Base-by-base conservation (phyloP, 2,888 invertebrate genomes). In the Xestia c-nigrum region DNA sequence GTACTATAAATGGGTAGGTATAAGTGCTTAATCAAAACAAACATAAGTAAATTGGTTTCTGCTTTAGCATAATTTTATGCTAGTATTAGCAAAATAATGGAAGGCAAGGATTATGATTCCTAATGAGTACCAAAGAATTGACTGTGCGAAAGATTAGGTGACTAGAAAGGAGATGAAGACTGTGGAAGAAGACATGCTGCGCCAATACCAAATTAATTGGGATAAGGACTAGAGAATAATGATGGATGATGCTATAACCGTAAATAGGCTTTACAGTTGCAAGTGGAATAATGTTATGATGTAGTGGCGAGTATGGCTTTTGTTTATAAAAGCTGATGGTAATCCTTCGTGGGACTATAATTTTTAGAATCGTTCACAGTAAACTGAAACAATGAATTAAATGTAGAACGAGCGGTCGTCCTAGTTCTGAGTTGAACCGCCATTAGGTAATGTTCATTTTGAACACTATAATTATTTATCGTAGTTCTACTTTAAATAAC, bases 1-100 rank as follows among this genome's bases (percentile, higher is more conserved):
- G 40, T 73, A 70, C 75, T 85, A 69, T 78, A 65, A 85, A 82
- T 78, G 74, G 70, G 43, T 64, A 63, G n/a, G 12, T 68, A n/a
- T n/a, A 72, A 19, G 52, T 74, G 72, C 70, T 71, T 78, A 75
- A 75, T 75, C 75, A 78, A 83, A 83, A 83, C 78, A 84, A 83
- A 83, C 63, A 75, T 69, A 69, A 52, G 24, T 52, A 55, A 59
- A 64, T 19, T 69, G 19, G 21, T 38, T 38, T 57, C 63, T 66
- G 47, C 21, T 69, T 7, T 5, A 46, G 52, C 19, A 31, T 64
- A 40, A 64, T 80, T 65, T 64, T 46, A 47, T 57, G 21, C 38
- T 16, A 43, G 46, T 7, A 38, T 63, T 71, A 47, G 80, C 21
- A 63, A 80, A 72, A 63, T 1, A 46, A 24, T 19, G 16, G 12